Evolutionary conservation across 2,888 invertebrate species (phyloP).

Genomic region (Congeria kusceri): DNA sequence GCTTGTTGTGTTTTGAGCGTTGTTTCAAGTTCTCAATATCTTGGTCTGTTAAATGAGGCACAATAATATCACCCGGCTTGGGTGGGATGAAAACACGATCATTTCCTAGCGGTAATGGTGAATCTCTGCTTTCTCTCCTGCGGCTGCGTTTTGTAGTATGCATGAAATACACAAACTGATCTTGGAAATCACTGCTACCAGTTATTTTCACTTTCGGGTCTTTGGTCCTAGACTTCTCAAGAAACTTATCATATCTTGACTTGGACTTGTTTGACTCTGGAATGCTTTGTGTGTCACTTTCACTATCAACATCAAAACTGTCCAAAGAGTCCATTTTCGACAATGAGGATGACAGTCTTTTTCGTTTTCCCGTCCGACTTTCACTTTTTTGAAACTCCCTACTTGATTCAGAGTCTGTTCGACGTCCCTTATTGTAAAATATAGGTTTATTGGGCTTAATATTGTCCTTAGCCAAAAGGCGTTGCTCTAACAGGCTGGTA

Average conservation of each 20-base stretch:
- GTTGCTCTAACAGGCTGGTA: slow-evolving; percentile 47
- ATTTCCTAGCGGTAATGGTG: slow-evolving; percentile 46
- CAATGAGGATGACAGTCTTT: slow-evolving; percentile 24
- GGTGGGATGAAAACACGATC: slow-evolving; percentile 76
- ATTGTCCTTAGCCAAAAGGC: slow-evolving; percentile 43
- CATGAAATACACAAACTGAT: slow-evolving; percentile 85
- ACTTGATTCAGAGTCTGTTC: slow-evolving; percentile 23
- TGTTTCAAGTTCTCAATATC: slow-evolving; percentile 77
- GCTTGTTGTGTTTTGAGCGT: slow-evolving; percentile 48
- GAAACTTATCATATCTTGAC: slow-evolving; percentile 51
- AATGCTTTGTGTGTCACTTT: slow-evolving; percentile 39
- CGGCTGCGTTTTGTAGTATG: slow-evolving; percentile 81
- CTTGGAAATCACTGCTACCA: slow-evolving; percentile 81
- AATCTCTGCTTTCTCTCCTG: slow-evolving; percentile 71
- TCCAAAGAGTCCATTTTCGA: slow-evolving; percentile 35
- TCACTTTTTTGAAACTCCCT: slow-evolving; percentile 34
- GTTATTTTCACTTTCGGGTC: slow-evolving; percentile 83
- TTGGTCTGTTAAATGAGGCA: slow-evolving; percentile 80
- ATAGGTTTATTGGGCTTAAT: background rate
- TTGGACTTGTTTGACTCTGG: slow-evolving; percentile 45
- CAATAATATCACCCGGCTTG: slow-evolving; percentile 78
- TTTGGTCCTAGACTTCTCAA: slow-evolving; percentile 59
- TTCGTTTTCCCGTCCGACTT: slow-evolving; percentile 43
- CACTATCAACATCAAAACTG: slow-evolving; percentile 48
- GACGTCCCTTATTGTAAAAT: slow-evolving; percentile 39